Conservation (phyloP, 37 sponge, comb jelly and placozoan genomes). For the Chondrilla cf. caribensis region DNA sequence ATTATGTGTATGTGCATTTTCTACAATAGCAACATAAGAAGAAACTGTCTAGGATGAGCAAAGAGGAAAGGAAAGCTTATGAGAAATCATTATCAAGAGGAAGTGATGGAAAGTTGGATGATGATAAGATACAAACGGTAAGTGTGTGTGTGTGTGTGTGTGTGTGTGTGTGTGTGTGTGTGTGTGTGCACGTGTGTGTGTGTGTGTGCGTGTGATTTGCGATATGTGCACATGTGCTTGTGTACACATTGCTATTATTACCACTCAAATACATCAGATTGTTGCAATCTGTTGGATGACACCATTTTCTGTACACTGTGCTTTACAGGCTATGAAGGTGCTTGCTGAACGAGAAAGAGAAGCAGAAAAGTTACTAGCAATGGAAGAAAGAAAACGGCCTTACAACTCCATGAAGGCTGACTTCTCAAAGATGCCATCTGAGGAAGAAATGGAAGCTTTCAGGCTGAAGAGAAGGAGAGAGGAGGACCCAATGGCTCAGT, state of each 20-base stretch:
- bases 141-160: not conserved
- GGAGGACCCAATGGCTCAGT: conserved; percentile 91
- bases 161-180: conserved; percentile 17
- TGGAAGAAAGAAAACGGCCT: conserved; percentile 89
- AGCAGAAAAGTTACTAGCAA: conserved; percentile 37
- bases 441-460: conserved; percentile 96
- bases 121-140: conserved; percentile 53
- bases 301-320: no score
- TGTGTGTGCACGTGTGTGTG: not conserved
- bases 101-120: conserved; percentile 25
- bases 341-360: conserved; percentile 58
- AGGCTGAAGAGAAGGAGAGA: conserved; percentile 53
- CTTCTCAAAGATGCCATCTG: conserved; percentile 61
- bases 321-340: conserved; percentile 47
- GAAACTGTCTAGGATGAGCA: conserved; percentile 29
- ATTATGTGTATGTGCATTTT: not conserved
- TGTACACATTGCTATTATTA: no score
- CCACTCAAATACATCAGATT: not conserved
- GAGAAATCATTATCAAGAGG: conserved; percentile 23
- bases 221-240: no score
- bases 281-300: not conserved
- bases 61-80: conserved; percentile 35
- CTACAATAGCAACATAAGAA: conserved; percentile 48
- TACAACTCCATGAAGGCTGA: conserved; percentile 92
- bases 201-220: not conserved